Evolutionary conservation across 1,140 invertebrate species (phyloP), one percentile per base, ranked within the genome.

Genomic region (Diorhabda carinulata): DNA sequence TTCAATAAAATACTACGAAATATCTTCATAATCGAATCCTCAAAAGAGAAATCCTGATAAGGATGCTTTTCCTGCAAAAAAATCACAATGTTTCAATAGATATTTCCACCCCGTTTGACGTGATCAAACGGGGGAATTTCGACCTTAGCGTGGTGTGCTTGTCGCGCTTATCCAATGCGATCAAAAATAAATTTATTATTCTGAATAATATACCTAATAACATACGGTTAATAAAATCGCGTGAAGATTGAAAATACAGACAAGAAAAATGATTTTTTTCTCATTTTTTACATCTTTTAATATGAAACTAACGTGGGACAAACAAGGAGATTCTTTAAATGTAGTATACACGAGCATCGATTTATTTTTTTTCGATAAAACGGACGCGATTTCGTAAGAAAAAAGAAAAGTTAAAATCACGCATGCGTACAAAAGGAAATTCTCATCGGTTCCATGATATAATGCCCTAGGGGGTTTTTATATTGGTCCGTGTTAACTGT

Each of bases 401-500:
- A 25, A 25, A 25, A 0, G 25, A 25, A 25, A 25, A 25, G 25
- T 25, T 25, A 25, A 25, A 25, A 25, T 25, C 25, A 25, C 25
- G 25, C 25, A 25, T 25, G 25, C 25, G 25, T 25, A 1, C 25
- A 25, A 25, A 25, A 25, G 25, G 25, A 25, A 25, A 25, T 25
- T 25, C 25, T 25, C 25, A 25, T 25, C 25, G 25, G 25, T 25
- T 25, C 25, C 25, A 25, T 1, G 25, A 25, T 25, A 25, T 25
- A 25, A 25, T 25, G 25, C 25, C 25, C 73, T 61, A 70, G 71
- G 72, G 74, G 70, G 71, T 69, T 70, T 70, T 76, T 76, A 74
- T 74, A 74, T 72, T 72, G 71, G 73, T 67, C 74, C 74, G 74
- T 76, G 74, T 76, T 74, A 76, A 76, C 74, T 74, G 74, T 74